Percentiles rank a stretch among this genome's conserved stretches.
These are phyloP conservation scores for Mormyrus iriodes DNA, from an alignment of 2,113 vertebrate species.

Conservation along the genomic window DNA sequence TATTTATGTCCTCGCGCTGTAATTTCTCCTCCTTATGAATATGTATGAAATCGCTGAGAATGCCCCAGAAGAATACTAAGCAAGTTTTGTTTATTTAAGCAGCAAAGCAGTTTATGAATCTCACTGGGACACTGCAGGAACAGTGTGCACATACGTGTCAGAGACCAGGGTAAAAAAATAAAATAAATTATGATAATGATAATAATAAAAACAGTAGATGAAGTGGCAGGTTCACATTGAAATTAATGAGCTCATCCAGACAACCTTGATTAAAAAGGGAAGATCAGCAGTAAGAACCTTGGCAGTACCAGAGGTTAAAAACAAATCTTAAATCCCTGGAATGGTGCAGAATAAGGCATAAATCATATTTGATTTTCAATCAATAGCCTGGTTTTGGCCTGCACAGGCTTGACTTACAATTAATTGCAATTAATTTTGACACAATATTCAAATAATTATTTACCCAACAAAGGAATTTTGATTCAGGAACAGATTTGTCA, in stretches of 20 bases:
- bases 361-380: neutral
- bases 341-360: conserved; percentile 9
- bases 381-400: neutral
- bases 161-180: neutral
- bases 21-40: conserved; percentile 3
- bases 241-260: neutral
- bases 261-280: neutral
- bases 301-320: neutral
- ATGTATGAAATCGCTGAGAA: conserved; percentile 1
- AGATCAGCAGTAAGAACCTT: neutral
- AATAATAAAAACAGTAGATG: neutral
- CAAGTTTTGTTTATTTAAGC: conserved; percentile 1
- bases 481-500: neutral
- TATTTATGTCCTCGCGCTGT: neutral
- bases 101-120: neutral
- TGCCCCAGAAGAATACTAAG: neutral
- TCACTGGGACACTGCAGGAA: neutral
- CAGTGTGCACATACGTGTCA: neutral
- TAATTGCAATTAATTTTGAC: neutral
- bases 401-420: neutral
- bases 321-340: neutral
- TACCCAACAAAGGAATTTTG: neutral
- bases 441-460: neutral
- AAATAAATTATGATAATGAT: too few relatives aligned
- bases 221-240: neutral